Percentiles rank a stretch among this genome's conserved stretches.
phyloP scores from a whole-genome alignment of 2,113 vertebrate species.

The Cyprinodon tularosa region DNA sequence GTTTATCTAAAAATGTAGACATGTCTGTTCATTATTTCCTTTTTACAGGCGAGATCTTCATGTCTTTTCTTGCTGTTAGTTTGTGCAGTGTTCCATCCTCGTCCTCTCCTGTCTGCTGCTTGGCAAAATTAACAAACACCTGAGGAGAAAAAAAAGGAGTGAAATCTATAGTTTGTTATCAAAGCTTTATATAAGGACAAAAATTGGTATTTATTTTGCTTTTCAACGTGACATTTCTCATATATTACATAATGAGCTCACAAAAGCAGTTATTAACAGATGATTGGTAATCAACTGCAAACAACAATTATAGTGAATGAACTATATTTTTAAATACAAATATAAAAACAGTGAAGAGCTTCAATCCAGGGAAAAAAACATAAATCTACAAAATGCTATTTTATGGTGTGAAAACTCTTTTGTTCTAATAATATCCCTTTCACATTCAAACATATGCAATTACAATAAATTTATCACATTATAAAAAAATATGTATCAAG shows the following conservation, averaged over 20 bases:
- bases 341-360: too few relatives aligned
- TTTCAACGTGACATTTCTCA: neutral
- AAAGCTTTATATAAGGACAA: neutral
- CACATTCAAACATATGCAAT: neutral
- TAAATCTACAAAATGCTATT: too few relatives aligned
- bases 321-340: too few relatives aligned
- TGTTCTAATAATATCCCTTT: too few relatives aligned
- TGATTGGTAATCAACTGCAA: neutral
- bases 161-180: neutral
- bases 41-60: slow-evolving; percentile 82
- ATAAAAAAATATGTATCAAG: too few relatives aligned
- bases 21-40: slow-evolving; percentile 55
- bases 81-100: slow-evolving; percentile 82
- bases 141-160: slow-evolving; percentile 34
- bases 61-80: slow-evolving; percentile 79
- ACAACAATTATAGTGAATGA: neutral
- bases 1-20: neutral
- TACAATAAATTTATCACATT: too few relatives aligned
- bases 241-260: slow-evolving; percentile 2
- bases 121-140: slow-evolving; percentile 97
- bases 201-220: neutral
- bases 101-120: slow-evolving; percentile 88
- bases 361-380: too few relatives aligned
- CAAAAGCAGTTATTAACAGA: neutral
- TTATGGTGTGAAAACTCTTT: too few relatives aligned